Conservation (phyloP, 2,113 vertebrate species). For the Paedocypris sp. region DNA sequence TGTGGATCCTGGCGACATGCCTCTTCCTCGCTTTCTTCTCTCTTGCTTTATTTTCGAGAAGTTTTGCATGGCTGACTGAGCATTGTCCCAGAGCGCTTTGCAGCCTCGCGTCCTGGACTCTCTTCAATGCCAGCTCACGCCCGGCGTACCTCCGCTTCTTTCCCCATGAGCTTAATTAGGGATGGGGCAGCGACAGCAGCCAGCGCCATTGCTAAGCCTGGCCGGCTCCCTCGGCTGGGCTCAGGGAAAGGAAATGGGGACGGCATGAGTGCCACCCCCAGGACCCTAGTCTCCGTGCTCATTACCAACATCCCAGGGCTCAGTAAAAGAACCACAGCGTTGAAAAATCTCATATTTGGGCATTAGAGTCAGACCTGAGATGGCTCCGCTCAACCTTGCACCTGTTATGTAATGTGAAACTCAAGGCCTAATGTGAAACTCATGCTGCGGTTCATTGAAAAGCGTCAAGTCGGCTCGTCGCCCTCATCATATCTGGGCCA, state of each 20-base stretch:
- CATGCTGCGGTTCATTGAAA: no score
- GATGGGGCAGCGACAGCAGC: slow-evolving; percentile 3
- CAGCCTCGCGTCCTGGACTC: slow-evolving; percentile 6
- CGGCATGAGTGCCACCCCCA: slow-evolving; percentile 22
- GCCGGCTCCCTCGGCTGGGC: slow-evolving; percentile 6
- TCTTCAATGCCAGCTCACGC: background rate
- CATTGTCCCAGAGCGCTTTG: background rate
- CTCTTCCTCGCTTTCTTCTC: background rate
- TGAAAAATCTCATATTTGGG: no score
- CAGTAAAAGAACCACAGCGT: no score
- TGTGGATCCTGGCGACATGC: background rate
- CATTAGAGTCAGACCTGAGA: background rate
- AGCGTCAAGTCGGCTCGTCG: no score
- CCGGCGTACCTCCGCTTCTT: slow-evolving; percentile 14
- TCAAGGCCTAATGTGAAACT: background rate
- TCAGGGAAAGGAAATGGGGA: slow-evolving; percentile 9
- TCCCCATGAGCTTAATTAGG: slow-evolving; percentile 31
- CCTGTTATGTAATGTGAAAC: slow-evolving; percentile 14
- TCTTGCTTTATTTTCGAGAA: background rate
- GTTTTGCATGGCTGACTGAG: slow-evolving; percentile 6
- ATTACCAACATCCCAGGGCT: slow-evolving; percentile 19
- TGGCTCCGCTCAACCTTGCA: background rate
- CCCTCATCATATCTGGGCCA: no score
- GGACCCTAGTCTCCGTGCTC: slow-evolving; percentile 18
- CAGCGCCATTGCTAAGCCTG: slow-evolving; percentile 18